Conservation (phyloP, 2,113 vertebrate genomes). For the Brachyhypopomus gauderio region DNA sequence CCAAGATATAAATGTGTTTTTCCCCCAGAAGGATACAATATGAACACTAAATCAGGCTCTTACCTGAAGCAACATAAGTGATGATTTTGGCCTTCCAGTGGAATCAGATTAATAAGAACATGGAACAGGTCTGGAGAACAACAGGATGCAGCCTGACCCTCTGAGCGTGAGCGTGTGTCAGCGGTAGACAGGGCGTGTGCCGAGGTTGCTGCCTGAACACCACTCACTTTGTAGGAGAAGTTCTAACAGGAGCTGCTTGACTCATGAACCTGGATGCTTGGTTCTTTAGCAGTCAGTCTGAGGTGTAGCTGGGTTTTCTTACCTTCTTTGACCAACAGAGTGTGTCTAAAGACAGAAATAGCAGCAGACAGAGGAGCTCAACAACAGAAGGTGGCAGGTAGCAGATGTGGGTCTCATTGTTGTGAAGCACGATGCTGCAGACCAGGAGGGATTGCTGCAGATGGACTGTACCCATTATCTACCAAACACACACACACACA, state of each 20-base stretch:
- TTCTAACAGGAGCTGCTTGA: slow-evolving; percentile 28
- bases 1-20: too few relatives aligned
- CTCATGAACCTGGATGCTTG: slow-evolving; percentile 29
- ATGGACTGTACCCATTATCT: slow-evolving; percentile 1
- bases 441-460: slow-evolving; percentile 39
- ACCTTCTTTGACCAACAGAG: slow-evolving; percentile 12
- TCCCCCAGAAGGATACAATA: too few relatives aligned
- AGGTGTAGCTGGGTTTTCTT: background rate
- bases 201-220: slow-evolving; percentile 42
- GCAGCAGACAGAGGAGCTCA: slow-evolving; percentile 50
- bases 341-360: slow-evolving; percentile 46
- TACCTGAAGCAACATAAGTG: background rate
- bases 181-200: slow-evolving; percentile 53
- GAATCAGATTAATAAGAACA: slow-evolving; percentile 35
- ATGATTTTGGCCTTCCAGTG: background rate
- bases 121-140: slow-evolving; percentile 23
- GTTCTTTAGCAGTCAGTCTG: slow-evolving; percentile 1
- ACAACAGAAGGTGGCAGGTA: slow-evolving; percentile 35
- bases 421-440: slow-evolving; percentile 22
- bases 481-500: background rate
- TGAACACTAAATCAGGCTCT: too few relatives aligned
- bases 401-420: slow-evolving; percentile 44
- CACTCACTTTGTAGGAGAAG: slow-evolving; percentile 59
- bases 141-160: slow-evolving; percentile 46
- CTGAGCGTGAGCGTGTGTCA: slow-evolving; percentile 34